These are phyloP conservation scores for Falco concolor DNA, from an alignment of 2,797 vertebrate genomes.

Conservation along the genomic window DNA sequence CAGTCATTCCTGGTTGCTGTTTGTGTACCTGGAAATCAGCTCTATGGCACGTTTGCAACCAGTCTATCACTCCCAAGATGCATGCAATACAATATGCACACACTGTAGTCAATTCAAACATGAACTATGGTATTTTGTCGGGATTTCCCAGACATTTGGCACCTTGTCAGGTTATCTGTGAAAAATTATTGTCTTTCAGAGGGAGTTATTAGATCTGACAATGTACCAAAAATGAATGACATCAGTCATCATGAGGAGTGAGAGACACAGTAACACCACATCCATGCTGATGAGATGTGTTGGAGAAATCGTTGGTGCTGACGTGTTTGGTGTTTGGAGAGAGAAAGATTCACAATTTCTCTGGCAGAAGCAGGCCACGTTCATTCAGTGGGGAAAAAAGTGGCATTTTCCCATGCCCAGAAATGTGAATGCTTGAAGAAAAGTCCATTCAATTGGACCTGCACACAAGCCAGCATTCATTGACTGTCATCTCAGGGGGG, in stretches of 20 bases:
- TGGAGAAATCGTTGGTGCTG: not conserved
- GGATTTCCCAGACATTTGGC: not conserved
- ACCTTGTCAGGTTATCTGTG: not conserved
- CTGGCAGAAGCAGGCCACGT: not conserved
- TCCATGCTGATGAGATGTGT: not conserved
- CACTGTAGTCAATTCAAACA: not conserved
- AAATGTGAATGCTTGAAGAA: not conserved
- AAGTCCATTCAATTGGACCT: not conserved
- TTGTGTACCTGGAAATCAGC: not conserved
- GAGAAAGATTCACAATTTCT: not conserved
- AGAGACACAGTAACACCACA: not conserved
- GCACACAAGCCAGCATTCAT: not conserved
- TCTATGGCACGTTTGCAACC: rapidly evolving
- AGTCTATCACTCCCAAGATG: not conserved
- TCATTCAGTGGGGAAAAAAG: not conserved
- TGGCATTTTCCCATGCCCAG: not conserved
- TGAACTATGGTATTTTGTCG: not conserved
- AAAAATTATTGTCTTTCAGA: not conserved
- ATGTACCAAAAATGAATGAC: not conserved
- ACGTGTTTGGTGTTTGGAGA: not conserved
- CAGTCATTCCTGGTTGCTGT: not conserved
- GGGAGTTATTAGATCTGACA: not conserved
- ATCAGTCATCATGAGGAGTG: not conserved
- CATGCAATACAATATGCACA: not conserved
- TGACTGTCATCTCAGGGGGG: not conserved